phyloP scores from a whole-genome alignment of 53 echinoderm and acorn worm species.

The Holothuria scabra region DNA sequence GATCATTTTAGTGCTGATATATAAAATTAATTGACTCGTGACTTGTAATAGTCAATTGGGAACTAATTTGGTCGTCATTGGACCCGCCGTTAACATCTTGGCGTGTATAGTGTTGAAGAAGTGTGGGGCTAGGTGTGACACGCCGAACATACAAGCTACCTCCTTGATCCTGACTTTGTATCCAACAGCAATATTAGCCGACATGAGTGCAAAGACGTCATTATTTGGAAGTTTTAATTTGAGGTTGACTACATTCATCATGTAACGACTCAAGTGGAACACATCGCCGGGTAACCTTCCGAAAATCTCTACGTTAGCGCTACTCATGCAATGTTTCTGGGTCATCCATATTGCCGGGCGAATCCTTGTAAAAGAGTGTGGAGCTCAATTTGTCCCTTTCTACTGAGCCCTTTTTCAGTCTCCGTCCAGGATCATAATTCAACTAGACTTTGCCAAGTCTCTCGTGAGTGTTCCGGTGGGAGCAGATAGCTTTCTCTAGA shows the following conservation, averaged over 20 bases:
- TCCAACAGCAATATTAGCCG: neutral
- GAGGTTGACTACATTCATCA: conserved; percentile 49
- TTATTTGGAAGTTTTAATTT: conserved; percentile 41
- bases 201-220: conserved; percentile 20
- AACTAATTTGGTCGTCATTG: conserved; percentile 56
- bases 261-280: conserved; percentile 36
- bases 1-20: too few species aligned
- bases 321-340: neutral
- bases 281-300: conserved; percentile 39
- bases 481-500: too few species aligned
- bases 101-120: conserved; percentile 26
- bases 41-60: too few species aligned
- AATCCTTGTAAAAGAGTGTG: conserved; percentile 68
- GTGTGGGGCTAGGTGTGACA: conserved; percentile 8
- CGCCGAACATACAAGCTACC: conserved; percentile 28
- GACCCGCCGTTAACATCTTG: conserved; percentile 16
- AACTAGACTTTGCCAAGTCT: too few species aligned
- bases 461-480: too few species aligned
- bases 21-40: too few species aligned
- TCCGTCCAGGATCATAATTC: conserved; percentile 44
- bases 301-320: conserved; percentile 42
- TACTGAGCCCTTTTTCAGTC: conserved; percentile 52
- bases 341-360: conserved; percentile 54
- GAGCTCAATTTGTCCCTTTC: conserved; percentile 64
- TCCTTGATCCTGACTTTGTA: conserved; percentile 21